Conservation (phyloP, 2,888 invertebrate genomes). For the Penaeus monodon region DNA sequence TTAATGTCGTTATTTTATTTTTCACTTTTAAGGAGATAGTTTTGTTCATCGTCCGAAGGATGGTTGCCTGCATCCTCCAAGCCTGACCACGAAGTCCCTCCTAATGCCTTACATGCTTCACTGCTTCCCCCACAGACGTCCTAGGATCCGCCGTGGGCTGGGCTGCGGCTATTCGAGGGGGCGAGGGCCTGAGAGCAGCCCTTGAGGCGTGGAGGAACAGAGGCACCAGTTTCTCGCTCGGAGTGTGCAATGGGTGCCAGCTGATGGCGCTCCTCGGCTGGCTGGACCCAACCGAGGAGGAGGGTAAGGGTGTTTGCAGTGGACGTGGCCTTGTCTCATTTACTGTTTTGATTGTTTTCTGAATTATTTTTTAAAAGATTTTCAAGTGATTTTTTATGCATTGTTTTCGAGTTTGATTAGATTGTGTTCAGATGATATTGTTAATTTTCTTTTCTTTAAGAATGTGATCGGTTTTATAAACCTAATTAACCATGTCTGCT, state of each 20-base stretch:
- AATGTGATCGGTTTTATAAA: too few relatives aligned
- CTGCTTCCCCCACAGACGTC: slow-evolving; percentile 77
- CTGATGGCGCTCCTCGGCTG: slow-evolving; percentile 93
- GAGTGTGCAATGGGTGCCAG: slow-evolving; percentile 99
- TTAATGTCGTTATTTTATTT: too few relatives aligned
- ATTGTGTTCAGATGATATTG: too few relatives aligned
- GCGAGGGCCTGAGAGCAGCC: slow-evolving; percentile 80
- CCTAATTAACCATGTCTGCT: too few relatives aligned
- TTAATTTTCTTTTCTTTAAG: too few relatives aligned
- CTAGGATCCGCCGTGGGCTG: slow-evolving; percentile 98
- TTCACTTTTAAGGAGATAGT: too few relatives aligned
- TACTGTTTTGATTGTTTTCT: too few relatives aligned
- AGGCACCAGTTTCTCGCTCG: slow-evolving; percentile 90
- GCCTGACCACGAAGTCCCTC: neutral
- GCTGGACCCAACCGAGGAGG: slow-evolving; percentile 75
- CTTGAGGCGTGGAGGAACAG: slow-evolving; percentile 81
- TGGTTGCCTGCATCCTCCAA: neutral
- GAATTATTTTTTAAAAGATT: too few relatives aligned
- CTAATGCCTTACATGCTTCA: neutral
- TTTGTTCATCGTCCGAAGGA: too few relatives aligned
- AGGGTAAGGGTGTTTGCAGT: neutral
- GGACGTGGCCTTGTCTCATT: neutral
- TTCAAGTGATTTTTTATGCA: too few relatives aligned
- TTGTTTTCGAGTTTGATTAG: too few relatives aligned
- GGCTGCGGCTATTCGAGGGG: slow-evolving; percentile 92